Evolutionary conservation across 1,140 invertebrate species (phyloP).

Genomic region (Onthophagus taurus): DNA sequence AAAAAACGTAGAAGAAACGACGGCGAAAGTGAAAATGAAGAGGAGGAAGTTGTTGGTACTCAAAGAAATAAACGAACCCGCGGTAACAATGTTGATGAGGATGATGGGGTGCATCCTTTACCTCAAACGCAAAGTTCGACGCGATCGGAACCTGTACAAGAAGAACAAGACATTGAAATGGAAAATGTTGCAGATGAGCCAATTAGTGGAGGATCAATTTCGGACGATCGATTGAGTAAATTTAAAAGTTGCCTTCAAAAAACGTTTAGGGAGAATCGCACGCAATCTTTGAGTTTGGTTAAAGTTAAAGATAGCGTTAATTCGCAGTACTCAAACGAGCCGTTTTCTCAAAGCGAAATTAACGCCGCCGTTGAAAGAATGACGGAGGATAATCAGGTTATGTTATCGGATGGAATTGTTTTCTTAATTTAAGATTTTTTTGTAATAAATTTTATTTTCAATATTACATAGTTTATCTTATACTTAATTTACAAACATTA

Average conservation of each 20-base stretch:
- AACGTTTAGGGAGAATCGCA: conserved; percentile 59
- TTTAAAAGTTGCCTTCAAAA: conserved; percentile 57
- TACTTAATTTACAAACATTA: conserved; percentile 7
- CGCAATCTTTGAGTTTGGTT: conserved; percentile 52
- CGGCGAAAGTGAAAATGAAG: conserved; percentile 37
- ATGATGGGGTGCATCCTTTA: not conserved
- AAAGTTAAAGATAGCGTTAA: conserved; percentile 53
- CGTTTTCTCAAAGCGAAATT: conserved; percentile 66
- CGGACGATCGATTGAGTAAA: conserved; percentile 43
- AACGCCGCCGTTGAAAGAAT: conserved; percentile 68
- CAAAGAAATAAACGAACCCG: conserved; percentile 35
- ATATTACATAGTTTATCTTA: too few relatives aligned
- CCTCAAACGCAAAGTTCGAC: not conserved
- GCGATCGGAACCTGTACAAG: too few relatives aligned
- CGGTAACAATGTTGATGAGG: conserved; percentile 10
- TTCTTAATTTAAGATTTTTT: conserved; percentile 64
- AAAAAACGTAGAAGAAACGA: conserved; percentile 47
- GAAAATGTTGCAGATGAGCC: conserved; percentile 27
- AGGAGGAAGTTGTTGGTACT: conserved; percentile 33
- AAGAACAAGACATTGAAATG: too few relatives aligned
- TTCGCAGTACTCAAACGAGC: conserved; percentile 43
- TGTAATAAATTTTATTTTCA: not conserved
- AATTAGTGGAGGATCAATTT: too few relatives aligned
- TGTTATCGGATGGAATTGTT: conserved; percentile 82
- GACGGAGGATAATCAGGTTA: conserved; percentile 84